phyloP scores from a whole-genome alignment of 2,797 vertebrate genomes.

The Linurgus olivaceus region DNA sequence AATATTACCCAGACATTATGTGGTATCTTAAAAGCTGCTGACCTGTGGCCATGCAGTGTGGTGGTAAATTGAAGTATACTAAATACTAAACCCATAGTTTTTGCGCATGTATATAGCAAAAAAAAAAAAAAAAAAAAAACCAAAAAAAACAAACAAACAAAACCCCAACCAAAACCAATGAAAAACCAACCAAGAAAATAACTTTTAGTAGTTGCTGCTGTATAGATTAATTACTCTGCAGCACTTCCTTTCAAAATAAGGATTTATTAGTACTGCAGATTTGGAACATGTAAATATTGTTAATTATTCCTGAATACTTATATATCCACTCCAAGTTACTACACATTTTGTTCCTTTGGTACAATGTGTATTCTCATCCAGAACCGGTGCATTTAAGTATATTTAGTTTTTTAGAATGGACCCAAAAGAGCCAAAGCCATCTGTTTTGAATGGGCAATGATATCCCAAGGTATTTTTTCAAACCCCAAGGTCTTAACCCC shows the following conservation, averaged over 20 bases:
- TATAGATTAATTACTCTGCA: not conserved
- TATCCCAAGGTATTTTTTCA: not conserved
- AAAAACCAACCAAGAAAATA: not conserved
- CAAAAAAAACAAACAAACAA: too few species aligned
- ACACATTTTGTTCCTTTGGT: not conserved
- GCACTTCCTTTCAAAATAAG: not conserved
- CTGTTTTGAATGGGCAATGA: not conserved
- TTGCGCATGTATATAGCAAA: too few species aligned
- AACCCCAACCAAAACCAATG: not conserved
- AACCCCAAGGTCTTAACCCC: not conserved
- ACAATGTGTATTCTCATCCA: not conserved
- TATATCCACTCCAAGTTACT: not conserved
- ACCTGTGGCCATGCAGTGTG: rapidly evolving
- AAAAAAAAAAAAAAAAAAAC: too few species aligned
- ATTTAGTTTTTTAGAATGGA: not conserved
- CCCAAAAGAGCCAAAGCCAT: not conserved
- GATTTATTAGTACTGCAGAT: not conserved
- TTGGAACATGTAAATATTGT: not conserved
- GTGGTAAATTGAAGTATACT: not conserved
- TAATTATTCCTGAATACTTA: not conserved
- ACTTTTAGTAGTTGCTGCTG: not conserved
- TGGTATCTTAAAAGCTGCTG: not conserved
- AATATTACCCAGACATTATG: not conserved
- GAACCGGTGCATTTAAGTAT: not conserved
- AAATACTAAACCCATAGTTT: not conserved